Percentiles rank a stretch among this genome's conserved stretches.
phyloP scores from a whole-genome alignment of 2,888 invertebrate genomes.

The Syritta pipiens region DNA sequence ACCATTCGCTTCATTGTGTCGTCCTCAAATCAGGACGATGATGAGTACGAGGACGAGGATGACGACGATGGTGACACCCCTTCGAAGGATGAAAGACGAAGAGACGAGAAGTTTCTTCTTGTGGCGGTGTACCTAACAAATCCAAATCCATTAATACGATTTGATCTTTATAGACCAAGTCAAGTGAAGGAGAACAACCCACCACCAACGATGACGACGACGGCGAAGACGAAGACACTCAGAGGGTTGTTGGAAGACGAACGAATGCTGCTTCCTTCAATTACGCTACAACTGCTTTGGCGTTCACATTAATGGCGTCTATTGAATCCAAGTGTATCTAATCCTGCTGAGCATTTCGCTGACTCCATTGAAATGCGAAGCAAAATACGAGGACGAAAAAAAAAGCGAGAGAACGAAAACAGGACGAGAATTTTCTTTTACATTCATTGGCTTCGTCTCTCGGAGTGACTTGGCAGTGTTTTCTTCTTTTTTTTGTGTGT shows the following conservation, averaged over 20 bases:
- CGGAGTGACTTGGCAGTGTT: not conserved
- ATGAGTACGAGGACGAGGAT: too few species aligned
- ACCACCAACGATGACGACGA: not conserved
- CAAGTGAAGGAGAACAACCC: conserved; percentile 7
- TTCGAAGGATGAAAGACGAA: not conserved
- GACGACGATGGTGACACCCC: too few species aligned
- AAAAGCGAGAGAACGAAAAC: not conserved
- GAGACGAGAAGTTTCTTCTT: not conserved
- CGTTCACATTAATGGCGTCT: conserved; percentile 41
- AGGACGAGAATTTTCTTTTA: conserved; percentile 9
- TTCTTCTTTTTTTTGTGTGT: not conserved
- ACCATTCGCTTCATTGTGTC: conserved; percentile 13
- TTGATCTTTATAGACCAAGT: conserved; percentile 43
- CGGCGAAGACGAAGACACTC: not conserved
- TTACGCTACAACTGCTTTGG: conserved; percentile 8
- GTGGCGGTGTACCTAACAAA: conserved; percentile 28
- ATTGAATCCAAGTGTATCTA: conserved; percentile 49
- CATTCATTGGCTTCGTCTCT: conserved; percentile 23
- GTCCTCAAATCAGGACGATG: conserved; percentile 3
- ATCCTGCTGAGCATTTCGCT: conserved; percentile 43
- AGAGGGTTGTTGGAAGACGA: too few species aligned
- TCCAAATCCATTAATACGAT: conserved; percentile 56
- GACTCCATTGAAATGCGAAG: conserved; percentile 9
- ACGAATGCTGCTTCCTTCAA: conserved; percentile 12
- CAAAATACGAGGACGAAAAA: not conserved